These are phyloP conservation scores for Eulacestoma nigropectus DNA, from an alignment of 2,113 vertebrate species.

Conservation along the genomic window DNA sequence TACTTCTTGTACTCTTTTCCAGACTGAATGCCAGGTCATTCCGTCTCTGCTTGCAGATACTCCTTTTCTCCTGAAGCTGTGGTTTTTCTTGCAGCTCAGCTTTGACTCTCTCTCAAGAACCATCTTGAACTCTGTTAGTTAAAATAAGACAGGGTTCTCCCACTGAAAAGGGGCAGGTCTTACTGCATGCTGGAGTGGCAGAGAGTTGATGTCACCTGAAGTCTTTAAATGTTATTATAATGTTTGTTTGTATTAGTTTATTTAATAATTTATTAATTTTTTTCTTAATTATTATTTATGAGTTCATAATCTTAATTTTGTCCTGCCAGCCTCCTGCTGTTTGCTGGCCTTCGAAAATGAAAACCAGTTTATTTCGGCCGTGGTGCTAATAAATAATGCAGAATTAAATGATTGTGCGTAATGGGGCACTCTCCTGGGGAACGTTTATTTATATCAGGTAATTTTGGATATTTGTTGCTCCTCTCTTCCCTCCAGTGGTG, in stretches of 20 bases:
- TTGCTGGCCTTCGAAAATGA: background rate
- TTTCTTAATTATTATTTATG: background rate
- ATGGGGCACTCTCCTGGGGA: background rate
- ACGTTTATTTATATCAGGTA: background rate
- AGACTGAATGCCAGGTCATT: background rate
- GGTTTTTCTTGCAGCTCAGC: background rate
- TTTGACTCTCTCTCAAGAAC: background rate
- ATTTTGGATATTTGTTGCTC: background rate
- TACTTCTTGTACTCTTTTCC: background rate
- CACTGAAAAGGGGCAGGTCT: background rate
- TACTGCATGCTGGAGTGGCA: background rate
- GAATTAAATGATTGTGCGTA: background rate
- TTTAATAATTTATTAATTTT: too few species aligned
- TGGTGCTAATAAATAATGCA: background rate
- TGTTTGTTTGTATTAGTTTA: background rate
- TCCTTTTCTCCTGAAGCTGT: background rate
- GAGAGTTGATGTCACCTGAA: background rate
- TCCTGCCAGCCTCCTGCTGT: background rate
- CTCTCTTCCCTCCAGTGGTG: slow-evolving; percentile 75
- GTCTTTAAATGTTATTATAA: background rate
- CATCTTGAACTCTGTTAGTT: background rate
- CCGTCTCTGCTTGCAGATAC: background rate
- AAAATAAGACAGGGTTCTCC: background rate
- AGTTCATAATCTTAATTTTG: background rate
- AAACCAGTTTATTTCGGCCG: background rate